Conservation (phyloP, 2,888 invertebrate species). For the Acrobasis suavella region DNA sequence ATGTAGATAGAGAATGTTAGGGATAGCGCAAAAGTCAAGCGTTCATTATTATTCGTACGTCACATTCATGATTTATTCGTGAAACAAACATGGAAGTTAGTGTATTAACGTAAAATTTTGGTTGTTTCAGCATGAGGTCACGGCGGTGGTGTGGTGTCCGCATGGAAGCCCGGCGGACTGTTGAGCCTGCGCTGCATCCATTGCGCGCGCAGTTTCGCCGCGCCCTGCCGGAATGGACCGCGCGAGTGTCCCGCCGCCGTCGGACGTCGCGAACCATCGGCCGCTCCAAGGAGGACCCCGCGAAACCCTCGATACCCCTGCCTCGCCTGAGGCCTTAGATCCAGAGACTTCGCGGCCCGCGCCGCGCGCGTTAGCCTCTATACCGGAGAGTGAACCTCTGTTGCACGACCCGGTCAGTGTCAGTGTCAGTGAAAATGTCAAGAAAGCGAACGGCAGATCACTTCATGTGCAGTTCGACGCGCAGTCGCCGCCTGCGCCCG, state of each 20-base stretch:
- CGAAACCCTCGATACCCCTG: constrained; percentile 59
- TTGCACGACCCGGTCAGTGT: constrained; percentile 51
- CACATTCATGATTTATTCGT: background rate
- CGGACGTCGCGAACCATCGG: constrained; percentile 65
- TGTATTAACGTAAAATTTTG: constrained; percentile 30
- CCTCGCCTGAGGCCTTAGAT: constrained; percentile 62
- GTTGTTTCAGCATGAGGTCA: constrained; percentile 77
- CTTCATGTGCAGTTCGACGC: constrained; percentile 84
- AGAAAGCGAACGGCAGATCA: constrained; percentile 60
- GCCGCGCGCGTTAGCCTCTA: constrained; percentile 64
- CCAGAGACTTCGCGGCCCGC: constrained; percentile 64
- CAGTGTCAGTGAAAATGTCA: constrained; percentile 42
- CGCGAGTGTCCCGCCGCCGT: constrained; percentile 70
- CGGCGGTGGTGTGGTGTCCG: constrained; percentile 74
- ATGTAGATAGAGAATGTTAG: no score
- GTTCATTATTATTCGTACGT: no score
- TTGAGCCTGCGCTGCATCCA: constrained; percentile 69
- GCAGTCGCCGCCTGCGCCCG: constrained; percentile 68
- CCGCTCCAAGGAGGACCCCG: constrained; percentile 75
- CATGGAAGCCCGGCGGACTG: constrained; percentile 77
- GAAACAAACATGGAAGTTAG: background rate
- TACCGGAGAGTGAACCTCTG: constrained; percentile 72
- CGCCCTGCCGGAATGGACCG: constrained; percentile 71
- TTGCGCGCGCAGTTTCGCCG: constrained; percentile 68
- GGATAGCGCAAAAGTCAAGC: no score